phyloP scores from a whole-genome alignment of 2,113 vertebrate species.

The Calidris pygmaea region DNA sequence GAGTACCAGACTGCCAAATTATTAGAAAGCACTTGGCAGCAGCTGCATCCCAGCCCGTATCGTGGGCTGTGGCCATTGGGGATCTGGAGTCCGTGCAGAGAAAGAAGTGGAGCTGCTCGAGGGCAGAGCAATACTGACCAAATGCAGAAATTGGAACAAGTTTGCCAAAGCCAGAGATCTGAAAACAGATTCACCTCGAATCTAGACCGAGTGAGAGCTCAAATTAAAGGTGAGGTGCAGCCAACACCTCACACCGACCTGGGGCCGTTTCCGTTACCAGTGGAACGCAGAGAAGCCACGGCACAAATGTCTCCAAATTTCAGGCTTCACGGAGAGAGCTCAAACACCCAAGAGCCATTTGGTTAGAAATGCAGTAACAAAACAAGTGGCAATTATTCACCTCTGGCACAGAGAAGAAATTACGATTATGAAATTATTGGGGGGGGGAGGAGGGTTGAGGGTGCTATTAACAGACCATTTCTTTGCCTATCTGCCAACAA shows the following conservation, averaged over 20 bases:
- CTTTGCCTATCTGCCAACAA: background rate
- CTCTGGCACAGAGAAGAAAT: background rate
- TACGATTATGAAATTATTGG: background rate
- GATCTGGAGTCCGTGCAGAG: accelerated
- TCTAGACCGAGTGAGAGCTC: background rate
- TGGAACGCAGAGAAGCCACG: background rate
- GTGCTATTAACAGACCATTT: background rate
- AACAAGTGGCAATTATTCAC: background rate
- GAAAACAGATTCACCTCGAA: background rate
- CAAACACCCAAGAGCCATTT: background rate
- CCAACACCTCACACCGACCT: accelerated
- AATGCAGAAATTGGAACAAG: background rate
- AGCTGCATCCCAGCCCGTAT: background rate
- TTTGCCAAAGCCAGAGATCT: background rate
- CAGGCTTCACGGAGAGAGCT: background rate
- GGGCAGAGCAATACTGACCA: background rate
- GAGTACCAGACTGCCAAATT: background rate
- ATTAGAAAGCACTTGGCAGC: background rate
- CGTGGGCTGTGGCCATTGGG: background rate
- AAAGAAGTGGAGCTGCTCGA: background rate
- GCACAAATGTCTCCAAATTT: background rate
- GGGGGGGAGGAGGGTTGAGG: too few species aligned
- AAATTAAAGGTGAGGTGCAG: background rate
- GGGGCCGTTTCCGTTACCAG: too few species aligned
- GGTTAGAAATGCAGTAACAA: background rate